Evolutionary conservation across 2,797 vertebrate genomes (phyloP).

Genomic region (Hydrophis major): DNA sequence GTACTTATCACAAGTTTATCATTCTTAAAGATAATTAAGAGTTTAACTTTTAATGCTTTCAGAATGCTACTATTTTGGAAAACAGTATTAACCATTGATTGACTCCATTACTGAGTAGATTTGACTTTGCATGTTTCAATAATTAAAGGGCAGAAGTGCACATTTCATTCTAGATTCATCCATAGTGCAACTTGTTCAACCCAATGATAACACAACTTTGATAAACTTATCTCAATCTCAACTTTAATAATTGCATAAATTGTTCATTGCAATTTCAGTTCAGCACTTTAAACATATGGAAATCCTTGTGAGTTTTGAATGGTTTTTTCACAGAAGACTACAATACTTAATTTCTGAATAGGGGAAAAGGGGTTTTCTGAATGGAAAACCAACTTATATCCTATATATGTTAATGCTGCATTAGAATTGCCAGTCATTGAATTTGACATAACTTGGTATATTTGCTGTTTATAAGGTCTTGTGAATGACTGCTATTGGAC

Average conservation of each 20-base stretch:
- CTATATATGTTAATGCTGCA: not conserved
- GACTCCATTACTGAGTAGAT: not conserved
- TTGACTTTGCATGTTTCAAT: not conserved
- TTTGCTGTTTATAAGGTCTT: not conserved
- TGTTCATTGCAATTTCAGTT: not conserved
- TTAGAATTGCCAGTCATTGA: not conserved
- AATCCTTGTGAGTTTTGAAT: not conserved
- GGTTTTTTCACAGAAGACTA: not conserved
- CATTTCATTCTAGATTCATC: not conserved
- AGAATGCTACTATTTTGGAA: not conserved
- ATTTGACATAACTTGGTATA: not conserved
- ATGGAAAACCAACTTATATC: not conserved
- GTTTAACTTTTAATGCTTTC: not conserved
- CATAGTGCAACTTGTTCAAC: not conserved
- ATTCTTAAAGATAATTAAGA: not conserved
- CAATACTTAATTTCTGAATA: not conserved
- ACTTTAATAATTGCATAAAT: not conserved
- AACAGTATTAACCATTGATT: not conserved
- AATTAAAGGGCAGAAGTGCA: not conserved
- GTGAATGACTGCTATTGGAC: not conserved
- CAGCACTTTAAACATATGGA: not conserved
- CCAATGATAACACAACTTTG: not conserved
- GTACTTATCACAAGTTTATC: constrained; percentile 44
- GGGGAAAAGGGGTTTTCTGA: not conserved
- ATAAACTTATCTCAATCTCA: not conserved